phyloP scores from a whole-genome alignment of 2,113 vertebrate genomes.

The Pygoscelis antarcticus region DNA sequence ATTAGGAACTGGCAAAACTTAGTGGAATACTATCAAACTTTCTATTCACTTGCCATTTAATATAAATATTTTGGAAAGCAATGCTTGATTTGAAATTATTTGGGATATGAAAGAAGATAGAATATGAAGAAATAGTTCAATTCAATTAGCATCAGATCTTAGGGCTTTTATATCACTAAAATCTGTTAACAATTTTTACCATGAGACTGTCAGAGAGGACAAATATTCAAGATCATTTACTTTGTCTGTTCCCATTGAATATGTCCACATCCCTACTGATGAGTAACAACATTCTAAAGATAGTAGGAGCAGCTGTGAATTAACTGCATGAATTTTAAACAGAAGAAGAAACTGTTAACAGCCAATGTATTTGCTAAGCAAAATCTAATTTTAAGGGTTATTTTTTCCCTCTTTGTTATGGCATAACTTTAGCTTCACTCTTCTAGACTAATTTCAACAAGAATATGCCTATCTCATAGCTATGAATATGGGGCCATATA shows the following conservation, averaged over 20 bases:
- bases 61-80: neutral
- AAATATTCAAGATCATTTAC: neutral
- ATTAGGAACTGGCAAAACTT: neutral
- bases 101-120: neutral
- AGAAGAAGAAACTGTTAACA: constrained; percentile 8
- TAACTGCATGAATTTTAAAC: neutral
- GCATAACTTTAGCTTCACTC: neutral
- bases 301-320: neutral
- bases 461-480: neutral
- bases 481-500: neutral
- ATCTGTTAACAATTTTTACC: neutral
- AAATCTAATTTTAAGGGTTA: neutral
- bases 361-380: neutral
- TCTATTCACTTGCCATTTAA: neutral
- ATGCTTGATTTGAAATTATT: neutral
- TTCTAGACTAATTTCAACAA: neutral
- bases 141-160: neutral
- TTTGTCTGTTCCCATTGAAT: neutral
- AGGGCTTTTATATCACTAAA: neutral
- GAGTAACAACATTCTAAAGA: constrained; percentile 1
- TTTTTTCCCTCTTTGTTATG: neutral
- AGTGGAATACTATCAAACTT: neutral
- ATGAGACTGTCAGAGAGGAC: neutral
- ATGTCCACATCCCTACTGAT: neutral
- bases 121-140: neutral